These are phyloP conservation scores for Aythya baeri DNA, from an alignment of 2,113 vertebrate species.

Conservation along the genomic window DNA sequence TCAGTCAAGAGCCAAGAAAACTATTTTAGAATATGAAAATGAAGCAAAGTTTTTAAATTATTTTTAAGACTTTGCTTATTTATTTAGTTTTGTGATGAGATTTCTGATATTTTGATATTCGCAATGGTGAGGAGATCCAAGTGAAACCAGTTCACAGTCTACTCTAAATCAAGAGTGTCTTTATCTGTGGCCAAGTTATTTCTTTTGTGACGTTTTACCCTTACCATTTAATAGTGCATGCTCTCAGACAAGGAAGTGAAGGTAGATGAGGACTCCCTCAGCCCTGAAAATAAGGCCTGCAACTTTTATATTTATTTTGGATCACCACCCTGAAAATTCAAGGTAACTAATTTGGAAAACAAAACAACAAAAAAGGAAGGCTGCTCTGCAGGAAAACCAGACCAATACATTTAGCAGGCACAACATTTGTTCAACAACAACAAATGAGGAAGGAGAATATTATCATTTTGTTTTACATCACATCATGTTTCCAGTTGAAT, in stretches of 20 bases:
- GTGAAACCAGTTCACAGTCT: neutral
- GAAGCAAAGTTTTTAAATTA: neutral
- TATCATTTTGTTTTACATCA: neutral
- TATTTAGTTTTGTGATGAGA: neutral
- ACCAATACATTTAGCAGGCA: neutral
- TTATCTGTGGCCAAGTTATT: neutral
- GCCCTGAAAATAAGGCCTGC: neutral
- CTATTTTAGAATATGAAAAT: neutral
- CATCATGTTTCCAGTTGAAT: conserved; percentile 26
- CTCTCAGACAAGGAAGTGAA: neutral
- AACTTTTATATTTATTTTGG: neutral
- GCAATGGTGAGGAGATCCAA: neutral
- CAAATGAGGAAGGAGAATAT: neutral
- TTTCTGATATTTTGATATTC: neutral
- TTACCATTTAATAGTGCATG: neutral
- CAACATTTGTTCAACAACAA: neutral
- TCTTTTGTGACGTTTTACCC: neutral
- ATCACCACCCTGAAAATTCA: neutral
- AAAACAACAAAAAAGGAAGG: neutral
- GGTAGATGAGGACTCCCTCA: neutral
- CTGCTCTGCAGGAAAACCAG: neutral
- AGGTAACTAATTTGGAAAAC: neutral
- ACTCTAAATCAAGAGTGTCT: neutral
- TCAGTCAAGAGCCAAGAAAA: neutral
- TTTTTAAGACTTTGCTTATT: neutral